Percentiles rank a stretch among this genome's conserved stretches.
Conservation (phyloP, 1,140 invertebrate species). For the Pinna nobilis region DNA sequence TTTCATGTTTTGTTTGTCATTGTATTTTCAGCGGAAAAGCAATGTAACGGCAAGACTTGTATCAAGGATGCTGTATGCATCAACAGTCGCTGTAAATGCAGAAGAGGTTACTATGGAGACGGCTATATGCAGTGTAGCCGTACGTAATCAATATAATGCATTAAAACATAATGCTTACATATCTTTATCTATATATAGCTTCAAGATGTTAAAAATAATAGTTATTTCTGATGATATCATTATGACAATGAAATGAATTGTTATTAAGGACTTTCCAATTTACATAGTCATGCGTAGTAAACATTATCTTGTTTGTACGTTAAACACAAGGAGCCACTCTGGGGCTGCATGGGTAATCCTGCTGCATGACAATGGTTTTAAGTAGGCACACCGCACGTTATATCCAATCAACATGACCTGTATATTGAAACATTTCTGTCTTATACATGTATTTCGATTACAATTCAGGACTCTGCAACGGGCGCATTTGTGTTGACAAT, state of each 20-base stretch:
- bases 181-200: not conserved
- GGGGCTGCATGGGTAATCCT: no score
- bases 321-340: no score
- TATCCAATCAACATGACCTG: no score
- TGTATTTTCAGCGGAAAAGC: conserved; percentile 20
- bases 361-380: not conserved
- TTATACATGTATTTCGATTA: not conserved
- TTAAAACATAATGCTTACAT: not conserved
- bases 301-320: no score
- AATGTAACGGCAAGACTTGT: conserved; percentile 5
- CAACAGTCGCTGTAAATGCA: not conserved
- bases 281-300: not conserved
- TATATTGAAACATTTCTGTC: no score
- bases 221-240: not conserved
- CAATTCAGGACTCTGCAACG: conserved; percentile 27
- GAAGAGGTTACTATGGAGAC: not conserved
- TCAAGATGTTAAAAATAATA: not conserved
- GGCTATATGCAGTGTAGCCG: conserved; percentile 4
- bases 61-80: not conserved
- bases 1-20: no score
- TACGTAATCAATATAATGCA: not conserved
- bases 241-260: not conserved
- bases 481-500: conserved; percentile 17
- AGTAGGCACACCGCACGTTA: no score
- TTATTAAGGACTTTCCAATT: not conserved